Evolutionary conservation across 2,797 vertebrate species (phyloP), one percentile per base, ranked within the genome.

Genomic region (Lophotriccus pileatus): DNA sequence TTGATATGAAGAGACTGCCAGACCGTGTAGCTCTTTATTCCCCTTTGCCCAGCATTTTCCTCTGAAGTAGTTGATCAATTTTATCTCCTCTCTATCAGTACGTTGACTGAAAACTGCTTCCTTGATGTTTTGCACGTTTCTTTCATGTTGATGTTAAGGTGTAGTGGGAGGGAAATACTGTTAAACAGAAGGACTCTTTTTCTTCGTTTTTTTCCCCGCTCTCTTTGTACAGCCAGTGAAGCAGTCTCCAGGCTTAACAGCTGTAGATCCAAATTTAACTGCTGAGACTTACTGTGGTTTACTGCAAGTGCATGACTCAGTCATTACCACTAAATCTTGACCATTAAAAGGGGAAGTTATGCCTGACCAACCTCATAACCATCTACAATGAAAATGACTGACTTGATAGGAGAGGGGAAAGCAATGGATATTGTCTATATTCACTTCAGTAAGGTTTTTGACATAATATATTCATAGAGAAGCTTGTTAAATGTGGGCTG

Each of bases 171-270:
- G 30, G 7, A 66, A 90, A 50, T 83, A 59, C 8, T 14, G 13
- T 77, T 67, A 60, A 74, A 81, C 4, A 44, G 32, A 50, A 7
- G 10, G 7, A 2, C 2, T 55, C 21, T 55, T 47, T 24, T 46
- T 36, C 4, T 12, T 34, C 1, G 7, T 14, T 44, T 73, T 28
- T 14, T 14, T 12, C 1, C 17, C 0, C n/a, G 30, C 6, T 3
- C 1, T 17, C 13, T 12, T 47, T 70, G 12, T n/a, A 8, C 27
- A 23, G 10, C 4, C 19, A 50, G 14, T 74, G 67, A 92, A 78
- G 58, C 53, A 39, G 14, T 66, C 25, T 78, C 17, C 22, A 84
- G 6, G 28, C 50, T 67, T 75, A 50, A 28, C 34, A 91, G n/a
- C 46, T 86, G 23, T 63, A 37, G 21, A 18, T 84, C 12, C 56